These are phyloP conservation scores for Drosophila truncata DNA, from an alignment of 1,140 invertebrate genomes.

Conservation along the genomic window DNA sequence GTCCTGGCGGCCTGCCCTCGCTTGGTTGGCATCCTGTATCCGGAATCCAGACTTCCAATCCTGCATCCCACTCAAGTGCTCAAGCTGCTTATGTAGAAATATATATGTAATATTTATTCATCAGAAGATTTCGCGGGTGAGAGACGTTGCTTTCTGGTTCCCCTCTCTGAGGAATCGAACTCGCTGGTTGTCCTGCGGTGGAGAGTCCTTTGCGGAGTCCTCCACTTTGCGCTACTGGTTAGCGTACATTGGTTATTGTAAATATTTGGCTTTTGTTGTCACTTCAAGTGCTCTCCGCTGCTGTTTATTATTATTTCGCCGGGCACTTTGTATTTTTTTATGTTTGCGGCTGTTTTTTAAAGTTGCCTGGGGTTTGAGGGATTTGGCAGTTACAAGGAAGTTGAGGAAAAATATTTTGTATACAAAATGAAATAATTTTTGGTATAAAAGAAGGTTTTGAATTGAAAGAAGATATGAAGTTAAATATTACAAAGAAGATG, in stretches of 20 bases:
- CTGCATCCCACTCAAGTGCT: constrained; percentile 59
- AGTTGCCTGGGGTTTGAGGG: constrained; percentile 9
- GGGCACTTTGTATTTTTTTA: constrained; percentile 10
- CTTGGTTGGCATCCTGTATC: constrained; percentile 37
- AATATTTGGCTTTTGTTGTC: constrained; percentile 79
- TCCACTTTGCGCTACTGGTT: constrained; percentile 32
- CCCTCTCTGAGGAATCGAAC: constrained; percentile 36
- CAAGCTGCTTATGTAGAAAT: constrained; percentile 33
- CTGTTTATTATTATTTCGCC: constrained; percentile 59
- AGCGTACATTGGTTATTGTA: constrained; percentile 65
- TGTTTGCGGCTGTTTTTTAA: constrained; percentile 4
- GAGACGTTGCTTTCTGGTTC: constrained; percentile 26
- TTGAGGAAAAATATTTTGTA: not conserved
- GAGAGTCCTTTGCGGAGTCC: constrained; percentile 49
- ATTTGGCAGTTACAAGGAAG: not conserved
- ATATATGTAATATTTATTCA: constrained; percentile 54
- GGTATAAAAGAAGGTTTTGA: not conserved
- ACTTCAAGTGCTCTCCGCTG: constrained; percentile 68
- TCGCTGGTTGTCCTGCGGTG: constrained; percentile 24
- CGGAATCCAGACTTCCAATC: constrained; percentile 19
- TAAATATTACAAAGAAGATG: not conserved
- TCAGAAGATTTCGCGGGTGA: constrained; percentile 74
- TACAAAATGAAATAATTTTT: not conserved
- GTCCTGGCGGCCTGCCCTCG: constrained; percentile 59
- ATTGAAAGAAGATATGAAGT: not conserved